phyloP scores from a whole-genome alignment of 2,888 invertebrate genomes.

The Limnephilus rhombicus region DNA sequence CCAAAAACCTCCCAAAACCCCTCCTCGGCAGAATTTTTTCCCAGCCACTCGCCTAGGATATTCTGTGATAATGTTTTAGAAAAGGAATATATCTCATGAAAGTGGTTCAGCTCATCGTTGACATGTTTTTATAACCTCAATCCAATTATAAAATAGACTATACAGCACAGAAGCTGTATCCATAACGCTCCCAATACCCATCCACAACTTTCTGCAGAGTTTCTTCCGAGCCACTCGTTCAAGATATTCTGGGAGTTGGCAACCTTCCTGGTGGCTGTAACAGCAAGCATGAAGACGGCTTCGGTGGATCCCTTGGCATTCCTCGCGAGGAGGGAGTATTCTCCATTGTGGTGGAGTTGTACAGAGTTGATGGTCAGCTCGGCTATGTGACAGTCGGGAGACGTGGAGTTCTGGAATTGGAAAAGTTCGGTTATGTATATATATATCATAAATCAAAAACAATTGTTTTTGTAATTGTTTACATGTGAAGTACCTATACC shows the following conservation, averaged over 20 bases:
- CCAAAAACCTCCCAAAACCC: neutral
- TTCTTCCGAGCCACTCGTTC: conserved; percentile 63
- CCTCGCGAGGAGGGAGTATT: conserved; percentile 81
- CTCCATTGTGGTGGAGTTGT: conserved; percentile 79
- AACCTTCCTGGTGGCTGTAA: conserved; percentile 71
- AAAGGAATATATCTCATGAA: neutral
- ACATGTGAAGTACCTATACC: too few species aligned
- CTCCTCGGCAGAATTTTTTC: conserved; percentile 14
- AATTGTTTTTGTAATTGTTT: too few species aligned
- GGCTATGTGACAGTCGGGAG: conserved; percentile 79
- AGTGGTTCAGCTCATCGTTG: neutral
- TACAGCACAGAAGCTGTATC: neutral
- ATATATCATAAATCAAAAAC: too few species aligned
- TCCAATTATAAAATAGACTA: neutral
- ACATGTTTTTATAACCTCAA: neutral
- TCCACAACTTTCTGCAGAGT: neutral
- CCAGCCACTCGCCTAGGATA: conserved; percentile 63
- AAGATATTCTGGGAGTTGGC: conserved; percentile 61
- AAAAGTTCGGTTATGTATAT: neutral
- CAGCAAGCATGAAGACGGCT: conserved; percentile 80
- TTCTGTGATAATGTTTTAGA: conserved; percentile 17
- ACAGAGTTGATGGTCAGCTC: conserved; percentile 79
- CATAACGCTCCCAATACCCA: neutral
- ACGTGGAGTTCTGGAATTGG: conserved; percentile 76
- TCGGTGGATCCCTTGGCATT: conserved; percentile 81